Conservation (phyloP, 2,113 vertebrate species). For the Oxygymnocypris stewartii region DNA sequence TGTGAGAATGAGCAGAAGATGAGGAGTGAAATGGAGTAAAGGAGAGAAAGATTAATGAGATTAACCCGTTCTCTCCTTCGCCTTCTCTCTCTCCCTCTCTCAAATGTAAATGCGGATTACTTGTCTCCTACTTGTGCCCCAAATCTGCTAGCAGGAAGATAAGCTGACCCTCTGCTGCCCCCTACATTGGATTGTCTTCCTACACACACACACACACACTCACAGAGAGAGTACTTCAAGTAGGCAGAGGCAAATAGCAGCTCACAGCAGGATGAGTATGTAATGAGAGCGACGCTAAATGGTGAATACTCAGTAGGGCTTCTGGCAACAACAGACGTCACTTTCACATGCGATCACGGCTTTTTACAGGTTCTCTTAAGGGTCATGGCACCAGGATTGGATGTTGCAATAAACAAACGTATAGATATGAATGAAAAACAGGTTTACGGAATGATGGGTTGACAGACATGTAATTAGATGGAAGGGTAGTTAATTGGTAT, state of each 20-base stretch:
- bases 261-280: constrained; percentile 21
- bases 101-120: constrained; percentile 37
- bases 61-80: constrained; percentile 26
- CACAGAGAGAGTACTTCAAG: constrained; percentile 13
- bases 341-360: not conserved
- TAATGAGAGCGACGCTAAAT: constrained; percentile 15
- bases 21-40: constrained; percentile 15
- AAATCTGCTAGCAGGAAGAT: constrained; percentile 24
- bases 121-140: constrained; percentile 24
- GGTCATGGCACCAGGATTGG: not conserved
- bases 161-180: constrained; percentile 8
- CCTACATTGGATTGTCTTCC: constrained; percentile 34
- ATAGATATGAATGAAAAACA: not conserved
- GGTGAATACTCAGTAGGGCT: not conserved
- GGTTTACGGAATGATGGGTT: not conserved
- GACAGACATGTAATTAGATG: not conserved
- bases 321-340: not conserved
- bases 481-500: not conserved
- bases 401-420: not conserved
- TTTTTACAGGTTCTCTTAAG: constrained; percentile 11
- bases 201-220: constrained; percentile 10
- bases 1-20: constrained; percentile 22
- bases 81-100: constrained; percentile 2
- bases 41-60: constrained; percentile 29
- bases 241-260: constrained; percentile 24